Evolutionary conservation across 2,888 invertebrate species (phyloP), one percentile per base, ranked within the genome.

Genomic region (Brachyopa scutellaris): DNA sequence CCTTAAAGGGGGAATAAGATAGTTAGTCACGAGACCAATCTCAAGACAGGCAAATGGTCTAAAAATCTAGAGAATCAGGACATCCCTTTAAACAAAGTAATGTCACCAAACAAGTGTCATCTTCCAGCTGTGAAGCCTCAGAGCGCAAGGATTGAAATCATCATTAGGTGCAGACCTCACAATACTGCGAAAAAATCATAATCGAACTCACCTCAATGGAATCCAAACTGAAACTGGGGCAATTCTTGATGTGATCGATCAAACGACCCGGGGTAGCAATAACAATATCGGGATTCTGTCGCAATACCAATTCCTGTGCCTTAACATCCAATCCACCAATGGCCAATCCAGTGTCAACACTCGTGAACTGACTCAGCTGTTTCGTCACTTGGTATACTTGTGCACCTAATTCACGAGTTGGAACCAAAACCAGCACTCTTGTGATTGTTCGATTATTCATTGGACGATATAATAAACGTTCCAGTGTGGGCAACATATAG

Each of bases 241-340:
- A 96, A 91, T 99, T 99, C 88, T 96, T 94, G 51, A 99, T 93
- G 91, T 99, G 99, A 92, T 99, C 99, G 84, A 99, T 98, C 36
- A 99, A 93, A 85, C 99, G 94, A 70, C 99, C 99, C 0, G 99
- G 99, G 0, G 99, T 99, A 0, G 99, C 99, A 87, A 99, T 98
- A 21, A 99, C 98, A 85, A 99, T 93, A 89, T 99, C 99, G 0
- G 99, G 99, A 88, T 95, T 96, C 85, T 95, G 94, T 17, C 98
- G 93, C 7, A 97, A 90, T n/a, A 96, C 93, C 61, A 93, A 92
- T 92, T 97, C 97, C 93, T 95, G 90, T 0, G 93, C 93, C 91
- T 97, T 97, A 4, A 97, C 93, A 89, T 97, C 97, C 72, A 97
- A 91, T 15, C 97, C 97, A 85, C 97, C 97, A 23, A 97, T 97